These are phyloP conservation scores for Eumeta japonica DNA, from an alignment of 1,140 invertebrate species.

Conservation along the genomic window DNA sequence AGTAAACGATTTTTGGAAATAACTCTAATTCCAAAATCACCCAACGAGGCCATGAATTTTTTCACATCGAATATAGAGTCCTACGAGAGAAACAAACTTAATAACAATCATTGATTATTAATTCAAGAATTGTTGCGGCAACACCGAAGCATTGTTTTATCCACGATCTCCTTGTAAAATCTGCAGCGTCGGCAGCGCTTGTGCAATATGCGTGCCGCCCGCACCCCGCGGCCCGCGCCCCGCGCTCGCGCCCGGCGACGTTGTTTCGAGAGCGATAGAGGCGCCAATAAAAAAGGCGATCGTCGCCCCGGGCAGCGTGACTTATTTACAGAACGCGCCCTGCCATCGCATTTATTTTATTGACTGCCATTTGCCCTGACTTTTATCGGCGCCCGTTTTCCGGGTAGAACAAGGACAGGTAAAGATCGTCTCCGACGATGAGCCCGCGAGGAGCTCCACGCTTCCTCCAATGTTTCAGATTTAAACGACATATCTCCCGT, in stretches of 20 bases:
- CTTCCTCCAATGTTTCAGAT: too few species aligned
- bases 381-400: constrained; percentile 52
- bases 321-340: constrained; percentile 58
- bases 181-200: constrained; percentile 44
- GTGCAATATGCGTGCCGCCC: constrained; percentile 29
- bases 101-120: too few species aligned
- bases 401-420: constrained; percentile 45
- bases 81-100: too few species aligned
- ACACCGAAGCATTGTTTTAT: too few species aligned
- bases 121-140: too few species aligned
- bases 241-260: constrained; percentile 33
- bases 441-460: too few species aligned
- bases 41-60: too few species aligned
- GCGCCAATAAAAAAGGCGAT: constrained; percentile 56
- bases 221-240: constrained; percentile 19
- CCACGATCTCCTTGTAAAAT: constrained; percentile 45
- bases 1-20: too few species aligned
- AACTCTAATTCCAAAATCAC: too few species aligned
- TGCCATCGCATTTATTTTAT: constrained; percentile 57
- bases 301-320: constrained; percentile 46
- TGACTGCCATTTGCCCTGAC: constrained; percentile 54
- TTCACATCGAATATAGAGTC: too few species aligned
- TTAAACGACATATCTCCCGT: too few species aligned
- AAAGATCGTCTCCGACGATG: constrained; percentile 25
- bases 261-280: constrained; percentile 53